These are phyloP conservation scores for Cartodere bifasciata DNA, from an alignment of 2,888 invertebrate species.

Conservation along the genomic window DNA sequence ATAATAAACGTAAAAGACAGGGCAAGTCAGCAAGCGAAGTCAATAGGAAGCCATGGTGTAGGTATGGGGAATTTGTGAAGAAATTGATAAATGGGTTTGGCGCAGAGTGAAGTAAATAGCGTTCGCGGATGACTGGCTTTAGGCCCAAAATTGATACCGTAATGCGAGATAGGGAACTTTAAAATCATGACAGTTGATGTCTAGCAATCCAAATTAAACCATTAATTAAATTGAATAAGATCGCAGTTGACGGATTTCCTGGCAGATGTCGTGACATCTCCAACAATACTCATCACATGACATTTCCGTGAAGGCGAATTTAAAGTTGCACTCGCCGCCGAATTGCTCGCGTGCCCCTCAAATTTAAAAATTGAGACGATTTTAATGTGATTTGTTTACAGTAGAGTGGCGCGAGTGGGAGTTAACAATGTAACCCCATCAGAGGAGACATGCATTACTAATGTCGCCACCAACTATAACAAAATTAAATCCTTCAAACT, in stretches of 20 bases:
- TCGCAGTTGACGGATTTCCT: slow-evolving; percentile 33
- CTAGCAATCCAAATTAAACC: slow-evolving; percentile 27
- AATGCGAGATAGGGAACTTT: slow-evolving; percentile 15
- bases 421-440: slow-evolving; percentile 33
- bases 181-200: slow-evolving; percentile 22
- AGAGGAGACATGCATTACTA: slow-evolving; percentile 27
- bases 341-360: slow-evolving; percentile 24
- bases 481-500: too few species aligned
- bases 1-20: too few species aligned
- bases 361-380: slow-evolving; percentile 35
- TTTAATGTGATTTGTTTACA: slow-evolving; percentile 37
- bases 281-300: slow-evolving; percentile 32
- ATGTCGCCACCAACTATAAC: too few species aligned
- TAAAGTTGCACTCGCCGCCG: slow-evolving; percentile 25
- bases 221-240: slow-evolving; percentile 34
- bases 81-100: background rate
- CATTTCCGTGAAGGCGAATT: slow-evolving; percentile 32
- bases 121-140: slow-evolving; percentile 19
- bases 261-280: slow-evolving; percentile 33
- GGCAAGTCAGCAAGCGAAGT: too few species aligned
- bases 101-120: slow-evolving; percentile 16
- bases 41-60: too few species aligned
- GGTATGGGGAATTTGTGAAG: too few species aligned
- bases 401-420: slow-evolving; percentile 33
- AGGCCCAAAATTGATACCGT: slow-evolving; percentile 15